Percentiles rank a stretch among this genome's conserved stretches.
Evolutionary conservation across 2,888 invertebrate species (phyloP).

Genomic region (Cacoxenus indagator): DNA sequence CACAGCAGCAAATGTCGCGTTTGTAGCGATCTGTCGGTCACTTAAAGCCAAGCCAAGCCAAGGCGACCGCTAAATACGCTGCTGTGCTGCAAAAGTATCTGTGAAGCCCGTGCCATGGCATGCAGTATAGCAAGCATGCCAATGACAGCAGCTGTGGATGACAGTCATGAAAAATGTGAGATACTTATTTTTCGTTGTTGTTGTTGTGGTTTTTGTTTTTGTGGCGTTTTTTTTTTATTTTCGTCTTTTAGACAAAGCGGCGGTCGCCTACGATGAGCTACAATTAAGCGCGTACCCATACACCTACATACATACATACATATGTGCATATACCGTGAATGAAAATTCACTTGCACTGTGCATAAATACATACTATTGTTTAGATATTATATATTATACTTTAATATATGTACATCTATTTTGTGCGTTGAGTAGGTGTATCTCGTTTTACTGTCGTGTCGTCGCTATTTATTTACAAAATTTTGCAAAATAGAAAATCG

Average conservation of each 20-base stretch:
- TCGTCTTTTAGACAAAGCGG: not conserved
- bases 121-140: not conserved
- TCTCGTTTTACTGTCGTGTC: not conserved
- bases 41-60: too few species aligned
- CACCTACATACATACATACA: slow-evolving; percentile 2
- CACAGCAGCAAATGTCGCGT: not conserved
- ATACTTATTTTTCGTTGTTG: not conserved
- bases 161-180: not conserved
- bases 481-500: not conserved
- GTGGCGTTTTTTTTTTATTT: too few species aligned
- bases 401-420: not conserved
- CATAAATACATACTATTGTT: not conserved
- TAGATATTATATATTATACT: not conserved
- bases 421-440: not conserved
- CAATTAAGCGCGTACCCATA: slow-evolving; percentile 3
- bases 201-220: not conserved
- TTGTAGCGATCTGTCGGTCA: too few species aligned
- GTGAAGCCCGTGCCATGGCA: too few species aligned
- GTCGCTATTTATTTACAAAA: not conserved
- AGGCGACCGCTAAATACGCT: too few species aligned
- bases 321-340: too few species aligned
- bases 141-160: too few species aligned
- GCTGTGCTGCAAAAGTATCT: too few species aligned
- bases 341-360: not conserved
- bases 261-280: not conserved